Percentiles rank a stretch among this genome's conserved stretches.
Evolutionary conservation across 1,140 invertebrate genomes (phyloP).

Genomic region (Papilio polytes): DNA sequence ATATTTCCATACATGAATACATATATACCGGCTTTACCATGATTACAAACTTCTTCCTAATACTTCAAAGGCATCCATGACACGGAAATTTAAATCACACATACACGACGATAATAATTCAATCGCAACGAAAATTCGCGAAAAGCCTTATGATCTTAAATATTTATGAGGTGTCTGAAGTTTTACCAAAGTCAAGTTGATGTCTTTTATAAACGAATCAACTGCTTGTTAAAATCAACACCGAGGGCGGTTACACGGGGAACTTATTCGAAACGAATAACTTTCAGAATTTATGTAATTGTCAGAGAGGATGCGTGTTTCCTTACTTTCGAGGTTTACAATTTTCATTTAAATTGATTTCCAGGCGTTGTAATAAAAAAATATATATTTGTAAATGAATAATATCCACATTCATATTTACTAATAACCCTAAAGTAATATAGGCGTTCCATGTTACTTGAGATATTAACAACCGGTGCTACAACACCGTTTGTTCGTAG

Average conservation of each 20-base stretch:
- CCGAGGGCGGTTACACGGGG: constrained; percentile 25
- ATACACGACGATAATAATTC: constrained; percentile 24
- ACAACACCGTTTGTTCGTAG: constrained; percentile 31
- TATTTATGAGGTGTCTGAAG: constrained; percentile 37
- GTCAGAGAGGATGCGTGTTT: not conserved
- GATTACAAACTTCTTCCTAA: not conserved
- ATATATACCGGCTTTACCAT: not conserved
- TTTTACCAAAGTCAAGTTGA: constrained; percentile 31
- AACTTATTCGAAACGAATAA: constrained; percentile 11
- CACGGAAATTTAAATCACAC: constrained; percentile 8
- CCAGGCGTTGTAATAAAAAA: not conserved
- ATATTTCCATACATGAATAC: no score
- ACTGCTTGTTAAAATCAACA: constrained; percentile 40
- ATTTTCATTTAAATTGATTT: not conserved
- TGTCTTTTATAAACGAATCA: constrained; percentile 41
- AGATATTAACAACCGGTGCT: constrained; percentile 13
- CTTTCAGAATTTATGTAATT: constrained; percentile 17
- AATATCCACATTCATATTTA: not conserved
- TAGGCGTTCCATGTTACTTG: not conserved
- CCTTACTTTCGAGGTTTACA: not conserved
- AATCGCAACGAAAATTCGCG: constrained; percentile 4
- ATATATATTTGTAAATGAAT: not conserved
- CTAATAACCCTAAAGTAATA: not conserved
- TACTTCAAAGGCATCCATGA: constrained; percentile 15
- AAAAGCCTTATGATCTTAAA: constrained; percentile 32